Evolutionary conservation across 2,888 invertebrate genomes (phyloP), one percentile per base, ranked within the genome.

Genomic region (Polyommatus icarus): DNA sequence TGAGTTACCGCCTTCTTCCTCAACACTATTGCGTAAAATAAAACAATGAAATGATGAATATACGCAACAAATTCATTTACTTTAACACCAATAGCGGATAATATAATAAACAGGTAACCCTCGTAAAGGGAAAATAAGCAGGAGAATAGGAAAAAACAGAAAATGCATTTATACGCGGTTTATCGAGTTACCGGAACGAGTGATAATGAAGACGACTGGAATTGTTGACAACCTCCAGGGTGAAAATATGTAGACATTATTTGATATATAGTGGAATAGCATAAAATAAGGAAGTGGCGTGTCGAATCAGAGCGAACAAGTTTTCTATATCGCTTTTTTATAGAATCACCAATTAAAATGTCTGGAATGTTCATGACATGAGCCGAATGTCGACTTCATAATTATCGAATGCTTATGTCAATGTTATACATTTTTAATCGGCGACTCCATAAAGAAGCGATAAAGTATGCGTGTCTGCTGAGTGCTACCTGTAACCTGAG

Each of bases 111-210:
- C 80, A 80, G 29, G 18, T 67, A 67, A 32, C 18, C 67, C 67
- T 67, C 67, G 29, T 83, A 83, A 83, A 84, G 82, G 81, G 82
- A 81, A 80, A 78, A 82, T 80, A 76, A 80, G 78, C 79, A 77
- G 82, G 83, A 82, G 83, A 85, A 84, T 82, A 84, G 83, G 83
- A 82, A 82, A 82, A 83, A 81, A 82, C 81, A 84, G 84, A 82
- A 84, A 85, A 84, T 85, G 86, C 85, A 87, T 85, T 87, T 85
- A 83, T 83, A 82, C 82, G 80, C 82, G 82, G 82, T 84, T 87
- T 89, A 88, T 88, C 87, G 87, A 85, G 86, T 89, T 88, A 88
- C 88, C 87, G 88, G 89, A 89, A 88, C 86, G 82, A 86, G 86
- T 85, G 87, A 85, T 90, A 91, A 90, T 89, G 88, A 90, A 89